Conservation (phyloP, 2,797 vertebrate species). For the Balearica regulorum region DNA sequence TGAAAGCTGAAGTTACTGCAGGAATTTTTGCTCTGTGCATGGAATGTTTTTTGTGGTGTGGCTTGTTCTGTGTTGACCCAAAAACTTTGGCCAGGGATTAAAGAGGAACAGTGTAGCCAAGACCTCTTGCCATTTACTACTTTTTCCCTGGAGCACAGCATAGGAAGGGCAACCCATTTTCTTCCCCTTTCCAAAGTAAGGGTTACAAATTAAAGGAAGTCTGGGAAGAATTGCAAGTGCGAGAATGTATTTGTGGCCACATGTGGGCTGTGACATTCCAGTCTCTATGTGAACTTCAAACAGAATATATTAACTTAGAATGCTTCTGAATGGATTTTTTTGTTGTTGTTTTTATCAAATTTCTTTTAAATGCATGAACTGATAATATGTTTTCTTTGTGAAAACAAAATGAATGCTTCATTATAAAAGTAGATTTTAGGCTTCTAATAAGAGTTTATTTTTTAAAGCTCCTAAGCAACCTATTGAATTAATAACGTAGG, state of each 20-base stretch:
- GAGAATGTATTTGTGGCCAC: neutral
- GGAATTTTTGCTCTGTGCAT: neutral
- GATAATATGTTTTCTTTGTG: neutral
- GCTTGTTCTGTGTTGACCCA: neutral
- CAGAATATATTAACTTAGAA: neutral
- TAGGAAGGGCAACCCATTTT: neutral
- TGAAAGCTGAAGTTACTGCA: neutral
- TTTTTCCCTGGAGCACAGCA: neutral
- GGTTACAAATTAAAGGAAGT: neutral
- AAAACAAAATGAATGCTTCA: neutral
- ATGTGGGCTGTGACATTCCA: neutral
- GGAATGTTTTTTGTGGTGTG: neutral
- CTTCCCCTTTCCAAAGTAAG: neutral
- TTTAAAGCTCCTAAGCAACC: neutral
- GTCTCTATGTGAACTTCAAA: neutral
- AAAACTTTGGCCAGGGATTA: neutral
- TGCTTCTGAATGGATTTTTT: neutral
- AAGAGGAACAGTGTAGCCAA: neutral
- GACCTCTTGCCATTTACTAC: neutral
- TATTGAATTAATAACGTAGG: neutral
- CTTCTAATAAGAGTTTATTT: neutral
- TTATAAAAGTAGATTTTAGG: neutral
- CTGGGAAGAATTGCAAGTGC: neutral
- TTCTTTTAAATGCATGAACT: neutral
- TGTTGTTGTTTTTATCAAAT: neutral